phyloP scores from a whole-genome alignment of 2,888 invertebrate genomes.

The Rhogogaster chlorosoma region DNA sequence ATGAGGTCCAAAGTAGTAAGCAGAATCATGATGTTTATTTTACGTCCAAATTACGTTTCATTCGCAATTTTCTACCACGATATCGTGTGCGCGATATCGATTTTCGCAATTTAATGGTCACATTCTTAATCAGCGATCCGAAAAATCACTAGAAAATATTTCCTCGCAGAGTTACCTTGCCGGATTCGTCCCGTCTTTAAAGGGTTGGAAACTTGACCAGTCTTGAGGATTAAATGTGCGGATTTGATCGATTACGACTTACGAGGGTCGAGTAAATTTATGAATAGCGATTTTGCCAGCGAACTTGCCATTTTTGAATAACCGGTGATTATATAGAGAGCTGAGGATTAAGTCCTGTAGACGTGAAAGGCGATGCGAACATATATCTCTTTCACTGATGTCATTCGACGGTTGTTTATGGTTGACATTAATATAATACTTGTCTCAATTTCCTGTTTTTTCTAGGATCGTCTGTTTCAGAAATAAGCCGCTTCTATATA shows the following conservation, averaged over 20 bases:
- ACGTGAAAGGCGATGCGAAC: neutral
- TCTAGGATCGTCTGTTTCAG: neutral
- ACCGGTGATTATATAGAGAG: neutral
- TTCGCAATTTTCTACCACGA: neutral
- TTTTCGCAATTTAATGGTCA: neutral
- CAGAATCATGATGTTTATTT: neutral
- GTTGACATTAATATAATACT: neutral
- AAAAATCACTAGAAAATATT: neutral
- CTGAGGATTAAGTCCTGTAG: neutral
- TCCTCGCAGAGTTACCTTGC: neutral
- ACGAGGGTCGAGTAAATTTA: neutral
- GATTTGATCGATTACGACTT: neutral
- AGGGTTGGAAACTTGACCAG: neutral
- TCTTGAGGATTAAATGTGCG: neutral
- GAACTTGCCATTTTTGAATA: neutral
- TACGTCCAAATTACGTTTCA: neutral
- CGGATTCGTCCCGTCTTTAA: neutral
- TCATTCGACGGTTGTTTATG: slow-evolving; percentile 3
- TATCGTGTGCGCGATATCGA: neutral
- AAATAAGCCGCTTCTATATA: slow-evolving; percentile 2
- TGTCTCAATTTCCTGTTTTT: neutral
- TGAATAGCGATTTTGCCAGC: slow-evolving; percentile 5
- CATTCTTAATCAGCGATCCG: neutral
- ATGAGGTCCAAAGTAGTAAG: neutral
- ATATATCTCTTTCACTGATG: slow-evolving; percentile 18